Evolutionary conservation across 2,113 vertebrate species (phyloP).

Genomic region (Saguinus imperator): DNA sequence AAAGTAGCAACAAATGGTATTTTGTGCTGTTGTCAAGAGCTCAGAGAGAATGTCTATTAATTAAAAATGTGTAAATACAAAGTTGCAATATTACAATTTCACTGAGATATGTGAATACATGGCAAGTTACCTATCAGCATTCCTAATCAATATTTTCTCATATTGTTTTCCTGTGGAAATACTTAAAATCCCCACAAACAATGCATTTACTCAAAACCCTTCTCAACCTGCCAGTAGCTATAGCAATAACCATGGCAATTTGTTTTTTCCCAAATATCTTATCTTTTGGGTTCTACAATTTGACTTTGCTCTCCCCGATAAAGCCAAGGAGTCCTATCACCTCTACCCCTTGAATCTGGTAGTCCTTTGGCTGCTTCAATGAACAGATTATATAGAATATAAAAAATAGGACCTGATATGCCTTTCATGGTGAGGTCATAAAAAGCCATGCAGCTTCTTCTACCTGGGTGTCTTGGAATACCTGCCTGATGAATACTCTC

Average conservation of each 20-base stretch:
- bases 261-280: neutral
- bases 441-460: neutral
- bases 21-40: slow-evolving; percentile 53
- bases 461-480: neutral
- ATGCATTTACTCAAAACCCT: neutral
- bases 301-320: too few relatives aligned
- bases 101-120: neutral
- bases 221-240: neutral
- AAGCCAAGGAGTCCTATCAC: neutral
- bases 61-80: slow-evolving; percentile 54
- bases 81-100: slow-evolving; percentile 35
- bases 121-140: slow-evolving; percentile 10
- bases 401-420: neutral
- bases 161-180: neutral
- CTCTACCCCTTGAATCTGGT: neutral
- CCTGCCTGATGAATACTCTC: rapidly evolving
- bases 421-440: neutral
- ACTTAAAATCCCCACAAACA: neutral
- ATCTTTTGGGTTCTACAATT: neutral
- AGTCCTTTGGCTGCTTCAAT: neutral
- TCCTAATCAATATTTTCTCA: neutral
- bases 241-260: neutral
- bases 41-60: slow-evolving; percentile 55
- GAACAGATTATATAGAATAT: neutral
- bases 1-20: slow-evolving; percentile 67